Evolutionary conservation across 2,113 vertebrate species (phyloP).

Genomic region (Bubalus kerabau): DNA sequence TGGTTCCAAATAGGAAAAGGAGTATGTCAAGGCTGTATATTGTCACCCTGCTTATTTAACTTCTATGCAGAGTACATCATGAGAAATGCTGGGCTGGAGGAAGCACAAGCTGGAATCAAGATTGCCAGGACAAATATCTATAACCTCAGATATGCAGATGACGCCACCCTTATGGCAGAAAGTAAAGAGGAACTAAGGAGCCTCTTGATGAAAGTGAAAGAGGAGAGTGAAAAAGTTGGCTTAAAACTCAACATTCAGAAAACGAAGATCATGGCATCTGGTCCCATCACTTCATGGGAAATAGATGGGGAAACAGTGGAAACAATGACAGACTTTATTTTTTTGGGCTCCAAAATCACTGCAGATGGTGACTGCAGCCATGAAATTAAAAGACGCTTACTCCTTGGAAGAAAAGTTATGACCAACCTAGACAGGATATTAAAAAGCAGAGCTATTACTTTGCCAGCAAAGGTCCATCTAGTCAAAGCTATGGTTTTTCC

Average conservation of each 20-base stretch:
- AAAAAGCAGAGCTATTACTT: not conserved
- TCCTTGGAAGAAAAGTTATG: not conserved
- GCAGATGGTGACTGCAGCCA: not conserved
- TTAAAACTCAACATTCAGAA: not conserved
- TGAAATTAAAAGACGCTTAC: not conserved
- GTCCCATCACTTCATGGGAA: not conserved
- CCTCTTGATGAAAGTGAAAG: not conserved
- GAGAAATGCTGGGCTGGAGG: not conserved
- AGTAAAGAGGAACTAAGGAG: not conserved
- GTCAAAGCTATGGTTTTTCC: not conserved
- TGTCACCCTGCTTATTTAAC: not conserved
- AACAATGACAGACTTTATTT: not conserved
- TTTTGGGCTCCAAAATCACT: accelerated
- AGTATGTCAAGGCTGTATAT: not conserved
- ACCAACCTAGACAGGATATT: not conserved
- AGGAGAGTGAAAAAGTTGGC: not conserved
- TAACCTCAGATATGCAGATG: not conserved
- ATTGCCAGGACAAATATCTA: not conserved
- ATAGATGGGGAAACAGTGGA: not conserved
- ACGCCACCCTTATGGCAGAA: not conserved
- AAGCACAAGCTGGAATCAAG: not conserved
- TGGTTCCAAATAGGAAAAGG: not conserved
- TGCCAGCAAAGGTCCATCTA: not conserved
- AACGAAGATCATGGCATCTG: not conserved
- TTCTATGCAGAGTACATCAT: not conserved